Evolutionary conservation across 1,140 invertebrate genomes (phyloP).

Genomic region (Caligus rogercresseyi): DNA sequence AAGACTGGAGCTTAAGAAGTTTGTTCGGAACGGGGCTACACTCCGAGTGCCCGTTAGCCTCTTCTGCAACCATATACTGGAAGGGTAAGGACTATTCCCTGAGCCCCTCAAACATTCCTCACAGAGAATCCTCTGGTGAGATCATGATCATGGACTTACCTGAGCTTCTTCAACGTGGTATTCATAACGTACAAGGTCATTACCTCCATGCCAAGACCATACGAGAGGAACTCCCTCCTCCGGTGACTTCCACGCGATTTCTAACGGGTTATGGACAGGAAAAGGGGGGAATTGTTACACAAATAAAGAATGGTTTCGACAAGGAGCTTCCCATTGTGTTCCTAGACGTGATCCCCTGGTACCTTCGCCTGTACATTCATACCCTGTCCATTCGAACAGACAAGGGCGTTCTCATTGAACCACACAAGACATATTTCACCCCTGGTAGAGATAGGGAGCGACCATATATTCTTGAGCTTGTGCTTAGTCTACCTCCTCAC

Average conservation of each 20-base stretch:
- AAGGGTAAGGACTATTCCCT: background rate
- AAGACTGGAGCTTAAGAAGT: background rate
- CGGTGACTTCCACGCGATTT: slow-evolving; percentile 40
- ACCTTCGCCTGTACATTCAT: slow-evolving; percentile 74
- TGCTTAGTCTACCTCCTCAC: slow-evolving; percentile 54
- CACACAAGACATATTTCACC: slow-evolving; percentile 33
- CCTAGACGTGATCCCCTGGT: slow-evolving; percentile 61
- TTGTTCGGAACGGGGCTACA: slow-evolving; percentile 7
- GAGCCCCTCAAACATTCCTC: background rate
- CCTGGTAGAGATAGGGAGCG: slow-evolving; percentile 63
- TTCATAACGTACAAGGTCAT: slow-evolving; percentile 20
- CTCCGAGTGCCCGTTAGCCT: background rate
- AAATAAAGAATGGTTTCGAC: slow-evolving; percentile 48
- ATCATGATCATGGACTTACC: slow-evolving; percentile 17
- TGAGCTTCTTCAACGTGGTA: background rate
- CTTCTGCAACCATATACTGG: background rate
- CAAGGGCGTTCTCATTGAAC: slow-evolving; percentile 3
- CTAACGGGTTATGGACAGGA: slow-evolving; percentile 45
- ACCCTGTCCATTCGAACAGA: slow-evolving; percentile 44
- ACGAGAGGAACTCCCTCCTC: slow-evolving; percentile 21
- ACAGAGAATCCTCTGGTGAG: background rate
- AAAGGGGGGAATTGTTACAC: slow-evolving; percentile 61
- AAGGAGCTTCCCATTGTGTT: slow-evolving; percentile 31
- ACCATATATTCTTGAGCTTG: slow-evolving; percentile 75
- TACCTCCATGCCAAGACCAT: slow-evolving; percentile 20